phyloP scores from a whole-genome alignment of 2,888 invertebrate genomes.

The Limenitis camilla region DNA sequence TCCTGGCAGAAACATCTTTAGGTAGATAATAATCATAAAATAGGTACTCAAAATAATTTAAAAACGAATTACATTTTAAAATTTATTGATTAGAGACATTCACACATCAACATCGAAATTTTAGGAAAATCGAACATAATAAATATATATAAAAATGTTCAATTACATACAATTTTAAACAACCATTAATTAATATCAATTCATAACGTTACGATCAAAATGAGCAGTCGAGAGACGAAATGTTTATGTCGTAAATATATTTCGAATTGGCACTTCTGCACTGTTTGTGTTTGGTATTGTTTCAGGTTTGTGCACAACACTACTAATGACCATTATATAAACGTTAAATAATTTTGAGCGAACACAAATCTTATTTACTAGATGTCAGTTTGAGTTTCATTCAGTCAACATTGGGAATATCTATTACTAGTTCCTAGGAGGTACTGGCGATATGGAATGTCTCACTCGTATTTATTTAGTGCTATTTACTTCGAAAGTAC shows the following conservation, averaged over 20 bases:
- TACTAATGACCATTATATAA: background rate
- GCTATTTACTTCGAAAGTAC: constrained; percentile 48
- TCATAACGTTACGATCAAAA: constrained; percentile 12
- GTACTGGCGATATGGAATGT: constrained; percentile 68
- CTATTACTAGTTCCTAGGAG: constrained; percentile 19
- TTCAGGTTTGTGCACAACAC: constrained; percentile 12
- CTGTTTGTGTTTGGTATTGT: constrained; percentile 9
- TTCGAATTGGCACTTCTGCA: constrained; percentile 26
- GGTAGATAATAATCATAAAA: too few relatives aligned
- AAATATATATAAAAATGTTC: constrained; percentile 21
- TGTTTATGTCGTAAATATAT: constrained; percentile 9
- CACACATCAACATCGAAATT: constrained; percentile 69
- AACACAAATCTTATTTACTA: constrained; percentile 13
- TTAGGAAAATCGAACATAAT: constrained; percentile 23
- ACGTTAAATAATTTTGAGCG: constrained; percentile 21
- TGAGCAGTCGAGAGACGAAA: constrained; percentile 16
- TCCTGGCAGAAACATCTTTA: too few relatives aligned
- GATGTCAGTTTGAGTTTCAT: too few relatives aligned
- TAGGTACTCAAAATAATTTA: constrained; percentile 9
- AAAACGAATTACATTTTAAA: constrained; percentile 40
- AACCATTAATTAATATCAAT: constrained; percentile 6
- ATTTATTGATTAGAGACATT: constrained; percentile 75
- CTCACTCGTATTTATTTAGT: constrained; percentile 64
- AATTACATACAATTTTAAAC: constrained; percentile 18
- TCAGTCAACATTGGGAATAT: constrained; percentile 1